Evolutionary conservation across 2,888 invertebrate genomes (phyloP).

Genomic region (Cryptocephalus moraei): DNA sequence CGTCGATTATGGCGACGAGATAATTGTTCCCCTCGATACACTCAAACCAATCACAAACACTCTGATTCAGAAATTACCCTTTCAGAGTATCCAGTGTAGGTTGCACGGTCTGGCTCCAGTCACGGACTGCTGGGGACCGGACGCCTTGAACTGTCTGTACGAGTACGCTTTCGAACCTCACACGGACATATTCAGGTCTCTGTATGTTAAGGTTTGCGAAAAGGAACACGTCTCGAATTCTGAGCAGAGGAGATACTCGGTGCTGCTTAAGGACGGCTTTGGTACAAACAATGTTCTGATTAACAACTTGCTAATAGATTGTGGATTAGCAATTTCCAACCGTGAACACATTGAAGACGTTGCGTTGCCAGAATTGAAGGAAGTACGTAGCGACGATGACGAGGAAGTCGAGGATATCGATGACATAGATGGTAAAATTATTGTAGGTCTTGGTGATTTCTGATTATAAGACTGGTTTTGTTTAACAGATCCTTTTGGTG

Average conservation of each 20-base stretch:
- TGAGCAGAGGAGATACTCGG: conserved; percentile 41
- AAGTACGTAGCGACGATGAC: conserved; percentile 10
- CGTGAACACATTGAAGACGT: conserved; percentile 17
- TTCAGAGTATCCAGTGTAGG: conserved; percentile 52
- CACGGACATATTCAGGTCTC: conserved; percentile 33
- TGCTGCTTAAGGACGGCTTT: conserved; percentile 42
- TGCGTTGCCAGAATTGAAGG: conserved; percentile 11
- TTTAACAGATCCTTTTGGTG: no score
- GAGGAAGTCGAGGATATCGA: background rate
- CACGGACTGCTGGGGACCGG: conserved; percentile 43
- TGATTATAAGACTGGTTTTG: no score
- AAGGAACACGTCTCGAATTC: conserved; percentile 34
- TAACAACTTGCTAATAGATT: conserved; percentile 42
- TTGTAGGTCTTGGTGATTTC: no score
- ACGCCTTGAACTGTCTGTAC: conserved; percentile 43
- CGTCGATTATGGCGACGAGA: conserved; percentile 53
- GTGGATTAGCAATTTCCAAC: conserved; percentile 37
- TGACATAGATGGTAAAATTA: background rate
- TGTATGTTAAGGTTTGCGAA: conserved; percentile 38
- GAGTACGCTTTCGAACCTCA: conserved; percentile 38
- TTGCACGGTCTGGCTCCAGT: conserved; percentile 44
- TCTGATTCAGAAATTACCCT: conserved; percentile 45
- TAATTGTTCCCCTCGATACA: conserved; percentile 34
- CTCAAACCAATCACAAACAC: conserved; percentile 42
- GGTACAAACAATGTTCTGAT: conserved; percentile 36